A percentile compares a stretch with the other conserved stretches of the same genome.
phyloP scores from a whole-genome alignment of 2,888 invertebrate species.

The Epinotia brunnichana region DNA sequence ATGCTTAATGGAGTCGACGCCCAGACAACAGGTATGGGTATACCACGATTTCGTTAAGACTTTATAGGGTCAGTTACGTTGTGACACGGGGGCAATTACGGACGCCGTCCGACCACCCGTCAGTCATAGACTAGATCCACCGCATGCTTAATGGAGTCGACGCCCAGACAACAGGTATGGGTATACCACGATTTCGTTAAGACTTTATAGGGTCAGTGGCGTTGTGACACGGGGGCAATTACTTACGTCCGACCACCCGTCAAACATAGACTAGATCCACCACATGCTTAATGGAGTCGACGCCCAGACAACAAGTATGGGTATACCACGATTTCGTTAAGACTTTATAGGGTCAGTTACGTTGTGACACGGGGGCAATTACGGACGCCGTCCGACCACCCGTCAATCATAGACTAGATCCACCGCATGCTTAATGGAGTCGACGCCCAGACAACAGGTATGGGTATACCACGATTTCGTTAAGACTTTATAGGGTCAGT shows the following conservation, averaged over 20 bases:
- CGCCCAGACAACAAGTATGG: slow-evolving; percentile 15
- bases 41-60: too few species aligned
- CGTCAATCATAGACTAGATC: too few species aligned
- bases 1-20: too few species aligned
- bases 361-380: neutral
- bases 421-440: too few species aligned
- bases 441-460: too few species aligned
- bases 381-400: neutral
- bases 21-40: too few species aligned
- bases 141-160: neutral
- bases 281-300: slow-evolving; percentile 35
- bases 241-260: slow-evolving; percentile 20
- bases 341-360: neutral
- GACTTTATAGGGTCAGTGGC: neutral
- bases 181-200: neutral
- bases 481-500: slow-evolving; percentile 37
- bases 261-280: slow-evolving; percentile 38
- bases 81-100: neutral
- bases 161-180: neutral
- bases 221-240: too few species aligned
- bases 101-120: neutral
- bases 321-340: neutral
- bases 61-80: too few species aligned
- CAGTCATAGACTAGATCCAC: neutral
- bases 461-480: too few species aligned